These are phyloP conservation scores for Monopis laevigella DNA, from an alignment of 2,888 invertebrate species.

Conservation along the genomic window DNA sequence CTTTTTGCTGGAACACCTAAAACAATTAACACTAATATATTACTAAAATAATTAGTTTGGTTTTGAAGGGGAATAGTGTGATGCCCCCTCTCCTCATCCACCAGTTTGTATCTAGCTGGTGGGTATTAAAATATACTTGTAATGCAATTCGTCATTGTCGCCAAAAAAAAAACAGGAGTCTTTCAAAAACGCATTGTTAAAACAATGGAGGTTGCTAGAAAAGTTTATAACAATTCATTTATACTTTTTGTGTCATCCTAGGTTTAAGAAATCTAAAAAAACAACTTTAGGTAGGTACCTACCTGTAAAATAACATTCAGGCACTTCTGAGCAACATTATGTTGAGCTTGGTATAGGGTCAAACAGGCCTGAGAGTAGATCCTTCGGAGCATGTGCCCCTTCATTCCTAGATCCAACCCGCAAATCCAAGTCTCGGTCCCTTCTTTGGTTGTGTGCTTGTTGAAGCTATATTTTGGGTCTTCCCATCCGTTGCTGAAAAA, in stretches of 20 bases:
- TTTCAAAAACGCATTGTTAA: too few relatives aligned
- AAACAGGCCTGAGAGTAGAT: neutral
- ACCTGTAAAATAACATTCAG: neutral
- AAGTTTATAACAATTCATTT: neutral
- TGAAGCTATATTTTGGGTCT: slow-evolving; percentile 39
- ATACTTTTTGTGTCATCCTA: neutral
- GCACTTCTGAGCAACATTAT: neutral
- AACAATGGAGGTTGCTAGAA: too few relatives aligned
- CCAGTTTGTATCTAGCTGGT: too few relatives aligned
- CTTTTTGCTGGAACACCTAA: too few relatives aligned
- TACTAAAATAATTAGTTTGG: too few relatives aligned
- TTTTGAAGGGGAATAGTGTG: too few relatives aligned
- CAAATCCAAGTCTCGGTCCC: slow-evolving; percentile 38
- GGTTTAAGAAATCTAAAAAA: neutral
- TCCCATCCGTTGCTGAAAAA: slow-evolving; percentile 45
- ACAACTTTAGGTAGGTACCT: neutral
- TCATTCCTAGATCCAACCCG: slow-evolving; percentile 26
- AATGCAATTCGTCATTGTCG: too few relatives aligned
- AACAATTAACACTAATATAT: too few relatives aligned
- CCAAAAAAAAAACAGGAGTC: too few relatives aligned
- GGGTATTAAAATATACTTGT: too few relatives aligned
- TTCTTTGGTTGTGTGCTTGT: slow-evolving; percentile 31
- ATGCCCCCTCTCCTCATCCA: too few relatives aligned
- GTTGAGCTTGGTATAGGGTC: neutral
- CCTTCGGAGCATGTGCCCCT: too few relatives aligned